These are phyloP conservation scores for Zelostemma sp. DNA, from an alignment of 1,140 invertebrate genomes.

Conservation along the genomic window DNA sequence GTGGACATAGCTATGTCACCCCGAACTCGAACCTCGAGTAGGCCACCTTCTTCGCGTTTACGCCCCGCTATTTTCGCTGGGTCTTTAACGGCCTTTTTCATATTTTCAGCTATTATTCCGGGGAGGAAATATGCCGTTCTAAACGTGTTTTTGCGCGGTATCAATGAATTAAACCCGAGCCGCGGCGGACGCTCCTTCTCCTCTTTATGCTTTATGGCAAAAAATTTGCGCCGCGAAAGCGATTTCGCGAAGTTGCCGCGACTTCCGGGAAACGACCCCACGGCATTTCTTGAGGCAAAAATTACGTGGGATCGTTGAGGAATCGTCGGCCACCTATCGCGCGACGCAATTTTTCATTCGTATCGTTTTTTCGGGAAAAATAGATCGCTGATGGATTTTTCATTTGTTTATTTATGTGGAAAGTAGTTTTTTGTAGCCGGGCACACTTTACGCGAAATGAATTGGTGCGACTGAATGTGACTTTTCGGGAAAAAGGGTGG, in stretches of 20 bases:
- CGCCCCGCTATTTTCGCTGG: conserved; percentile 7
- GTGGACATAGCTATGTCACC: conserved; percentile 48
- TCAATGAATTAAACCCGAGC: conserved; percentile 47
- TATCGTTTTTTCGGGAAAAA: conserved; percentile 10
- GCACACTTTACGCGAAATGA: conserved; percentile 7
- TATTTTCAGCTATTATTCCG: too few relatives aligned
- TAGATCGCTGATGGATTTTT: conserved; percentile 18
- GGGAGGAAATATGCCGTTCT: too few relatives aligned
- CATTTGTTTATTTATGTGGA: too few relatives aligned
- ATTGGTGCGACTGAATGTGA: conserved; percentile 25
- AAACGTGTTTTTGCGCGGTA: conserved; percentile 21
- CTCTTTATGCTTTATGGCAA: conserved; percentile 34
- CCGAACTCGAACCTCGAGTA: conserved; percentile 10
- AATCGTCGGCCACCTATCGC: conserved; percentile 42
- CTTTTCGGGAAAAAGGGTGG: conserved; percentile 32
- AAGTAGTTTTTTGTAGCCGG: too few relatives aligned
- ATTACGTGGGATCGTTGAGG: conserved; percentile 21
- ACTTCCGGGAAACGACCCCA: conserved; percentile 54
- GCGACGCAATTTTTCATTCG: conserved; percentile 22
- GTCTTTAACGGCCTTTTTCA: too few relatives aligned
- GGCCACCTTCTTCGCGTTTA: conserved; percentile 21
- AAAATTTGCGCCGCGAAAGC: conserved; percentile 33
- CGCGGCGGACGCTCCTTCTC: conserved; percentile 25
- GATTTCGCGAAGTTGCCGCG: conserved; percentile 44
- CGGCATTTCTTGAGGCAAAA: conserved; percentile 21